Base-by-base conservation (phyloP, 2,888 invertebrate species). In the Nephrotoma guestfalica region DNA sequence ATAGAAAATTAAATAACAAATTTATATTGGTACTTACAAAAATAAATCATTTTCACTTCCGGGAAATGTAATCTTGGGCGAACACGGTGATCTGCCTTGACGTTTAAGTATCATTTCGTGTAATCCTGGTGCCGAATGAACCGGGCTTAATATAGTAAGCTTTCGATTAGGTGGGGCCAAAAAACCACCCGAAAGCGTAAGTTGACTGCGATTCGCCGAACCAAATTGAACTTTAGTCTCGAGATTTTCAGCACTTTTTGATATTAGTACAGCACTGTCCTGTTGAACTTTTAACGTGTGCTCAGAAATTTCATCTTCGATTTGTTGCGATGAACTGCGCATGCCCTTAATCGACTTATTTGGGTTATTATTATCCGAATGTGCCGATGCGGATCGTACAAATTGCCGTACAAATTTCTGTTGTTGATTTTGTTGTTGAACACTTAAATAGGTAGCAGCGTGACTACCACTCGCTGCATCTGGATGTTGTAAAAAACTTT, bases 71-170 rank as follows among this genome's bases (percentile, higher is more conserved):
- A 91, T 91, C 47, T 91, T 89, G 11, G 91, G 91, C 86, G 91
- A 91, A 45, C 91, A 87, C 0, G 91, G 91, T 41, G 91, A 91
- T 18, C 91, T 89, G 3, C 91, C 91, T 15, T 90, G 89, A 41
- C 91, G 89, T 87, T 90, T 91, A 4, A 91, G 88, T 89, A 91
- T 89, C 85, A 87, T 45, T 83, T 91, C 91, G 86, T 91, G 91
- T 9, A 95, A 92, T 89, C 96, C 96, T 0, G 93, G 93, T 88
- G 93, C 93, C 4, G 93, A 92, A 87, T 95, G 94, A 89, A 95
- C 93, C 0, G 96, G 97, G 88, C 96, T 96, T 87, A 97, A 92
- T 87, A 97, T 97, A 71, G 96, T 96, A 86, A 97, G 93, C 88
- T 93, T 93, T 13, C 95, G 91, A 88, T 90, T 91, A 6, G 91